A percentile compares a stretch with the other conserved stretches of the same genome.
Evolutionary conservation across 2,797 vertebrate species (phyloP).

Genomic region (Schizothorax lantsangensis): DNA sequence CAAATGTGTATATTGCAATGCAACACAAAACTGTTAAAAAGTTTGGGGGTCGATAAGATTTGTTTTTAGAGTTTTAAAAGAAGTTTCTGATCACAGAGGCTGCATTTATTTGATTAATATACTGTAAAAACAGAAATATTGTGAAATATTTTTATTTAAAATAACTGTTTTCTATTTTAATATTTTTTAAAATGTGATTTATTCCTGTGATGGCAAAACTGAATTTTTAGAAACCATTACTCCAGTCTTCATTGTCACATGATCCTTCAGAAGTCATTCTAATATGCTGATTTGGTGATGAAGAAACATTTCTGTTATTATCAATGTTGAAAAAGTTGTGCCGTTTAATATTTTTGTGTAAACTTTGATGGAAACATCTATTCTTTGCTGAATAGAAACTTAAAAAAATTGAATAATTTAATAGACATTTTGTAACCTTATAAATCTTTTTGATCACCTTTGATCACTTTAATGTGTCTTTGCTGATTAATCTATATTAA

Average conservation of each 20-base stretch:
- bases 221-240: not conserved
- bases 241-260: not conserved
- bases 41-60: not conserved
- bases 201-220: not conserved
- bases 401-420: not conserved
- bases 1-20: not conserved
- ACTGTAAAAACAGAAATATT: not conserved
- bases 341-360: not conserved
- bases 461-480: not conserved
- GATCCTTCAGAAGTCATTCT: not conserved
- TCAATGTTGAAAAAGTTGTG: not conserved
- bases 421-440: not conserved
- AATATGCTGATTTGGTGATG: not conserved
- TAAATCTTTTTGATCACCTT: not conserved
- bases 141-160: not conserved
- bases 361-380: not conserved
- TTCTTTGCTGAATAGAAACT: not conserved
- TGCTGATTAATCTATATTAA: not conserved
- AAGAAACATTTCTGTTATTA: not conserved
- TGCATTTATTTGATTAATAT: not conserved
- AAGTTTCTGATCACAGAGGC: not conserved
- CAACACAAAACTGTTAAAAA: not conserved
- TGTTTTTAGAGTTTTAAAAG: not conserved
- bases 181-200: not conserved
- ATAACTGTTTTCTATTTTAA: not conserved